Percentiles rank a stretch among this genome's conserved stretches.
Conservation (phyloP, 1,140 invertebrate species). For the Copidosoma floridanum region DNA sequence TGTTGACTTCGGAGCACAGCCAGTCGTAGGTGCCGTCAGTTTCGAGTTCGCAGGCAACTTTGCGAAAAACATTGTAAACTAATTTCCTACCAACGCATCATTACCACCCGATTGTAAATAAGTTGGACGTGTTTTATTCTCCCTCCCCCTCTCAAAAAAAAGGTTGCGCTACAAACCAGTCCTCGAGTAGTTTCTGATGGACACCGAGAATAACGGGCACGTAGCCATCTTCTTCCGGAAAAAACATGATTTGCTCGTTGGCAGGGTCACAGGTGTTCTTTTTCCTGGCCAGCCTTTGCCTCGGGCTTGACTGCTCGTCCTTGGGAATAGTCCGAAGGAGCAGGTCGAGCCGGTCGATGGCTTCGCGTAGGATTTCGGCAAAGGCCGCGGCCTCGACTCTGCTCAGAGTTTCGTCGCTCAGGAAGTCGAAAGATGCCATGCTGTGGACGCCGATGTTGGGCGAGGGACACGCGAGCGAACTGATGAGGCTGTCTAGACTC, state of each 20-base stretch:
- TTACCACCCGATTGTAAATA: too few species aligned
- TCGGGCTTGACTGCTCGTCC: neutral
- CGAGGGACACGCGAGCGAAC: neutral
- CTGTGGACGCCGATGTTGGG: constrained; percentile 31
- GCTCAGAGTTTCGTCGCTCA: constrained; percentile 21
- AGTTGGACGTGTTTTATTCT: too few species aligned
- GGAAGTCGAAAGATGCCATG: constrained; percentile 30
- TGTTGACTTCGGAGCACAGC: constrained; percentile 36
- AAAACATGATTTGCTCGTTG: too few species aligned
- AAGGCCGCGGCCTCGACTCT: constrained; percentile 26
- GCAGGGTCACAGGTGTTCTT: too few species aligned
- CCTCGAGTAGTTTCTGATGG: constrained; percentile 28
- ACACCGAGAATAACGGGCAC: constrained; percentile 19
- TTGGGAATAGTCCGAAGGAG: neutral
- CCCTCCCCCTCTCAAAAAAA: too few species aligned
- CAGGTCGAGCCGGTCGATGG: neutral
- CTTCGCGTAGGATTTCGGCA: neutral
- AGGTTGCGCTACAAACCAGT: too few species aligned
- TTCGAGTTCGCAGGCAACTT: constrained; percentile 14
- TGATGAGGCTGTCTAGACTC: neutral
- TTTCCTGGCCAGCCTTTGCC: neutral
- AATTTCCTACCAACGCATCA: constrained; percentile 1
- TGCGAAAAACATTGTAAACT: constrained; percentile 4
- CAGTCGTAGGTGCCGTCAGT: constrained; percentile 27
- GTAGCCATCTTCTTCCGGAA: too few species aligned